Percentiles rank a stretch among this genome's conserved stretches.
Conservation (phyloP, 2,888 invertebrate species). For the Cheilosia variabilis region DNA sequence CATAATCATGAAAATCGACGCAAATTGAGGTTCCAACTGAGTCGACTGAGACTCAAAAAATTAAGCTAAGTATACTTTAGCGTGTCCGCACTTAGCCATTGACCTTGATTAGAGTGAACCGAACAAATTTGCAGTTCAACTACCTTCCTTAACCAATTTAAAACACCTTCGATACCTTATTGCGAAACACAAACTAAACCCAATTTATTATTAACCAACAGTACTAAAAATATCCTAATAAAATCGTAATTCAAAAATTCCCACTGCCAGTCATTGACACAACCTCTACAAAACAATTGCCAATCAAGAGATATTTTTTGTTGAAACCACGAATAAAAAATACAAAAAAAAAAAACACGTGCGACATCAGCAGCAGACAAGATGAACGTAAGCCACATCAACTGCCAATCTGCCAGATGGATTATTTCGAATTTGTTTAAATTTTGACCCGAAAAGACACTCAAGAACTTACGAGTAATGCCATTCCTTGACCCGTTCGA, state of each 20-base stretch:
- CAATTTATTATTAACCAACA: not conserved
- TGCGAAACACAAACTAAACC: slow-evolving; percentile 4
- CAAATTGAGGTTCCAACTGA: no score
- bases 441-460: slow-evolving; percentile 48
- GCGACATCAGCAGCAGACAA: slow-evolving; percentile 67
- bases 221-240: slow-evolving; percentile 20
- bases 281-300: slow-evolving; percentile 62
- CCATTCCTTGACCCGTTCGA: slow-evolving; percentile 24
- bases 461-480: slow-evolving; percentile 23
- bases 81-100: no score
- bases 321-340: slow-evolving; percentile 14
- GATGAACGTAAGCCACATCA: slow-evolving; percentile 56
- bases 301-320: slow-evolving; percentile 51
- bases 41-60: no score
- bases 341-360: slow-evolving; percentile 33
- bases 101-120: not conserved
- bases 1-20: no score
- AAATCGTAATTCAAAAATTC: slow-evolving; percentile 59
- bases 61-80: no score
- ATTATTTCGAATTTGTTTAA: slow-evolving; percentile 71
- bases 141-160: not conserved
- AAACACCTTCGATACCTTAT: not conserved
- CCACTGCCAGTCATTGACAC: slow-evolving; percentile 57
- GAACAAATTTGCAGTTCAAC: not conserved
- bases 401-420: slow-evolving; percentile 63